Conservation (phyloP, 2,113 vertebrate genomes). For the Clarias batrachus region DNA sequence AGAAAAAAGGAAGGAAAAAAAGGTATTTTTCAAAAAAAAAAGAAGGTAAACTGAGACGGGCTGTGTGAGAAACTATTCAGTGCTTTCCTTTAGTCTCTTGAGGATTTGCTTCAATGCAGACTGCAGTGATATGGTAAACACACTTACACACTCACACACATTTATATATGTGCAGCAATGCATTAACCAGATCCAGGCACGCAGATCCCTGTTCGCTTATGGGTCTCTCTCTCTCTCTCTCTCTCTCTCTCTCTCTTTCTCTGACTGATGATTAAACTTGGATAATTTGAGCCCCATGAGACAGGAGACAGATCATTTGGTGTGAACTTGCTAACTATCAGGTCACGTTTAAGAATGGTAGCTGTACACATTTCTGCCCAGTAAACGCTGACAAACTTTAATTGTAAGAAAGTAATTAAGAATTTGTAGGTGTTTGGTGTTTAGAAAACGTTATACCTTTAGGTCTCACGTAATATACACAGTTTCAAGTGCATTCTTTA, state of each 20-base stretch:
- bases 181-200: neutral
- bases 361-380: neutral
- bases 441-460: neutral
- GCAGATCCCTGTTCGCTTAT: neutral
- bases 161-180: neutral
- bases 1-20: neutral
- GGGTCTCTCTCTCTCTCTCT: neutral
- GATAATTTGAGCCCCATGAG: neutral
- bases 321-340: neutral
- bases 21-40: neutral
- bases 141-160: neutral
- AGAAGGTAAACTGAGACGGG: conserved; percentile 34
- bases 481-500: neutral
- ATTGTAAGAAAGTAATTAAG: neutral
- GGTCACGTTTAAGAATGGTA: neutral
- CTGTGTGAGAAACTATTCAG: conserved; percentile 51
- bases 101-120: conserved; percentile 37
- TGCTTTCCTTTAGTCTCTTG: conserved; percentile 25
- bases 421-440: neutral
- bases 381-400: neutral
- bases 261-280: neutral
- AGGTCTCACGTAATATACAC: neutral
- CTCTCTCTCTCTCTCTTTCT: neutral
- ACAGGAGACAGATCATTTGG: neutral
- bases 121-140: conserved; percentile 34